Conservation (phyloP, 2,113 vertebrate genomes). For the Orientallactaga bullata region DNA sequence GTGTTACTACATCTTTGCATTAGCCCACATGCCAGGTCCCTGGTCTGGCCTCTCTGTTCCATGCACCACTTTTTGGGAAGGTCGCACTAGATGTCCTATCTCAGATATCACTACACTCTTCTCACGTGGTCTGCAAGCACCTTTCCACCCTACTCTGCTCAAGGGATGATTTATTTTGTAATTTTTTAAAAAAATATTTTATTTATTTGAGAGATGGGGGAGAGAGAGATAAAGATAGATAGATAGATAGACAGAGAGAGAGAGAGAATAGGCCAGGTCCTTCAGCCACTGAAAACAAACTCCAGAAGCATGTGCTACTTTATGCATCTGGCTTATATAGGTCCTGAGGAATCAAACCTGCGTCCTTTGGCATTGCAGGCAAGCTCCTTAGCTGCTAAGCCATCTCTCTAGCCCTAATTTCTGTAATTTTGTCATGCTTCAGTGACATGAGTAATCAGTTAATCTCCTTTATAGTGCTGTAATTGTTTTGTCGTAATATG, state of each 20-base stretch:
- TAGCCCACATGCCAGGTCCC: not conserved
- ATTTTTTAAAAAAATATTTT: not conserved
- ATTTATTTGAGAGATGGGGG: no score
- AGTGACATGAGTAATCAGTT: not conserved
- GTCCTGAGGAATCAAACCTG: no score
- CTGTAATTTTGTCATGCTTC: not conserved
- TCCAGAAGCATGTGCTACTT: no score
- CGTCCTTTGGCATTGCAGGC: no score
- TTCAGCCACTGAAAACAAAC: no score
- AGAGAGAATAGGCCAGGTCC: no score
- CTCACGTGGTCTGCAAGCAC: not conserved
- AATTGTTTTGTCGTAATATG: not conserved
- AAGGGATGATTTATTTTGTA: not conserved
- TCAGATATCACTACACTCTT: not conserved
- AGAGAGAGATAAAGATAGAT: no score
- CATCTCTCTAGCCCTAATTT: not conserved
- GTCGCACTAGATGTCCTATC: not conserved
- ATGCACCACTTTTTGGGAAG: not conserved
- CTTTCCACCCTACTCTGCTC: not conserved
- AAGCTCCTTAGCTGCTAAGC: no score
- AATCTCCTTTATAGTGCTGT: not conserved
- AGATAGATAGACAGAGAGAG: no score
- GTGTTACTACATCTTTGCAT: not conserved
- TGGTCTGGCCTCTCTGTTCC: constrained; percentile 9
- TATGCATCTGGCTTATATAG: no score